Evolutionary conservation across 2,113 vertebrate genomes (phyloP).

Genomic region (Leptosomus discolor): DNA sequence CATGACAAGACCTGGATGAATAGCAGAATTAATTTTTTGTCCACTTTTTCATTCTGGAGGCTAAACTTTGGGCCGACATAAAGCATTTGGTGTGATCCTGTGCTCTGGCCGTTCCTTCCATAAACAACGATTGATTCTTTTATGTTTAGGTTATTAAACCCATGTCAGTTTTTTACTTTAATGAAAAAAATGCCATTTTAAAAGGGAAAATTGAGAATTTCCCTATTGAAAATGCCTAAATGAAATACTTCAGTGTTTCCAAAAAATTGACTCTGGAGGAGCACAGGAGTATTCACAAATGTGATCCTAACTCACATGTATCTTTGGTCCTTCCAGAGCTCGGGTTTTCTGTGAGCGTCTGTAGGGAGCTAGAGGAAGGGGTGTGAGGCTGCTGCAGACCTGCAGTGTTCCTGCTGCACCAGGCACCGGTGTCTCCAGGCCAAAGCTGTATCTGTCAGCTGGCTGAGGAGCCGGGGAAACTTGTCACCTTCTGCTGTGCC

Average conservation of each 20-base stretch:
- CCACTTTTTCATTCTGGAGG: neutral
- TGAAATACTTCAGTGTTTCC: neutral
- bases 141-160: neutral
- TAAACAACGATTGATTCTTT: neutral
- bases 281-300: neutral
- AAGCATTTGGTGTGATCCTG: neutral
- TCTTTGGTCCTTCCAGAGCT: neutral
- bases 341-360: neutral
- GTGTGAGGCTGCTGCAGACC: neutral
- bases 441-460: neutral
- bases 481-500: neutral
- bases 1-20: neutral
- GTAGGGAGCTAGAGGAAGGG: neutral
- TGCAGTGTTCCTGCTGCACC: neutral
- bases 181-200: neutral
- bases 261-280: no score
- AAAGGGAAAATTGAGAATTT: neutral
- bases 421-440: neutral
- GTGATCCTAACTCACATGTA: fast-evolving
- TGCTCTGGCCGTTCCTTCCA: neutral
- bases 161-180: neutral
- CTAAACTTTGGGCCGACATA: neutral
- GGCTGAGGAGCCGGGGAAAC: neutral
- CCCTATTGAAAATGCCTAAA: neutral
- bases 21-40: neutral